phyloP scores from a whole-genome alignment of 2,888 invertebrate genomes.

The Gastrophysa polygoni region DNA sequence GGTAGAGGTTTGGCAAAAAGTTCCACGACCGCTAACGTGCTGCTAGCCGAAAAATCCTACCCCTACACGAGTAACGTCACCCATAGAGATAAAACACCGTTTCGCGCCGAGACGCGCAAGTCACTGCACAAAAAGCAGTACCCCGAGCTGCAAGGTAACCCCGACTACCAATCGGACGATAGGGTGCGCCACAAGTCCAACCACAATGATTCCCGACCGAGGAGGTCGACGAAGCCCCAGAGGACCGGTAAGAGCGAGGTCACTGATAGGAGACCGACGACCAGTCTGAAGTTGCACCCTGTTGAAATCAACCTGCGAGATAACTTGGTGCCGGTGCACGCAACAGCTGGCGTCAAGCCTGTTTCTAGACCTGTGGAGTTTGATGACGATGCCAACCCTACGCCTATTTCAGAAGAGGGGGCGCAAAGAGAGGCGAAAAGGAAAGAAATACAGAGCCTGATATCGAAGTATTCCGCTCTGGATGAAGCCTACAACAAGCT shows the following conservation, averaged over 20 bases:
- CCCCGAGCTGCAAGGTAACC: conserved; percentile 53
- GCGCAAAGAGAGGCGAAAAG: conserved; percentile 79
- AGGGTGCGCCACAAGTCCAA: conserved; percentile 54
- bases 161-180: conserved; percentile 51
- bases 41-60: conserved; percentile 72
- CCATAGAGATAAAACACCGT: conserved; percentile 70
- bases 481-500: conserved; percentile 70
- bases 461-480: conserved; percentile 81
- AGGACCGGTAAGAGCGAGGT: conserved; percentile 70
- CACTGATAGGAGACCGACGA: conserved; percentile 60
- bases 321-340: conserved; percentile 55
- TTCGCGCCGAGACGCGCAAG: conserved; percentile 59
- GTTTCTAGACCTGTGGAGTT: conserved; percentile 28
- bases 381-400: conserved; percentile 59
- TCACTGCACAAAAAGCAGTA: conserved; percentile 43
- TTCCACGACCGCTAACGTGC: conserved; percentile 68
- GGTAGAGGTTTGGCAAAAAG: conserved; percentile 67
- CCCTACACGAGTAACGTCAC: conserved; percentile 63
- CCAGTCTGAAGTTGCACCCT: conserved; percentile 62
- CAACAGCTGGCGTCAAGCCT: conserved; percentile 26
- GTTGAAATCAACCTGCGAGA: conserved; percentile 59
- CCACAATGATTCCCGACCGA: conserved; percentile 54
- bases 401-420: conserved; percentile 61
- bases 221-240: conserved; percentile 61
- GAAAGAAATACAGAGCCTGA: conserved; percentile 82